phyloP scores from a whole-genome alignment of 1,140 invertebrate genomes.

The Lasioglossum albipes region DNA sequence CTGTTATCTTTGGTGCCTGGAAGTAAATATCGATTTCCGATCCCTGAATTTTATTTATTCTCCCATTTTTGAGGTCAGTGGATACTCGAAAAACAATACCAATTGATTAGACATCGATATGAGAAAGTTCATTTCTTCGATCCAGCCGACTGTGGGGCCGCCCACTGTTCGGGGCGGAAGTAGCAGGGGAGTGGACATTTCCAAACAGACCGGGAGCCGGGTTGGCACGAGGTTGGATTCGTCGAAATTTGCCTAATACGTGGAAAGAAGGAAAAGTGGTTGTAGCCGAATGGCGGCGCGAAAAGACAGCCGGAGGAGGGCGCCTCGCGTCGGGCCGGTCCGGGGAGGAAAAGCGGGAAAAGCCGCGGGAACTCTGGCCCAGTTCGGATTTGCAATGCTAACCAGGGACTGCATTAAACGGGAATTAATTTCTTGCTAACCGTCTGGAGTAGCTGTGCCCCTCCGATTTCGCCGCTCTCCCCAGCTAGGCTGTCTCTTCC shows the following conservation, averaged over 20 bases:
- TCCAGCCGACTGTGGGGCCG: too few species aligned
- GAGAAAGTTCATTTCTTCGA: too few species aligned
- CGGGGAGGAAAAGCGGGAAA: conserved; percentile 56
- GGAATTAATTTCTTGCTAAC: conserved; percentile 79
- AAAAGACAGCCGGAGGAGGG: conserved; percentile 9
- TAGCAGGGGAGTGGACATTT: not conserved
- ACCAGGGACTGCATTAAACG: conserved; percentile 77
- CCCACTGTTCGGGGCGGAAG: not conserved
- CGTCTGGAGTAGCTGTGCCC: conserved; percentile 70
- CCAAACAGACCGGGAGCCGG: not conserved
- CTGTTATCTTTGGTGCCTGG: too few species aligned
- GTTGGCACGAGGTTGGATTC: conserved; percentile 8
- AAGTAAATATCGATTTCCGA: too few species aligned
- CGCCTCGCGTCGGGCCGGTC: not conserved
- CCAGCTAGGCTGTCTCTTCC: not conserved
- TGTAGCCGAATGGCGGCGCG: conserved; percentile 33
- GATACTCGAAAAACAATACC: too few species aligned
- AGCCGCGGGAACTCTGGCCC: conserved; percentile 57
- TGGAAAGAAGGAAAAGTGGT: conserved; percentile 59
- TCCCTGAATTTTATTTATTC: too few species aligned
- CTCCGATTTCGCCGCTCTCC: not conserved
- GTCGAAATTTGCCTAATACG: conserved; percentile 66
- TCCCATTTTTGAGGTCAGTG: too few species aligned
- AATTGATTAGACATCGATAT: too few species aligned
- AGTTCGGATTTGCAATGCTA: conserved; percentile 77